Base-by-base conservation (phyloP, 2,113 vertebrate species). In the Mormyrus iriodes region DNA sequence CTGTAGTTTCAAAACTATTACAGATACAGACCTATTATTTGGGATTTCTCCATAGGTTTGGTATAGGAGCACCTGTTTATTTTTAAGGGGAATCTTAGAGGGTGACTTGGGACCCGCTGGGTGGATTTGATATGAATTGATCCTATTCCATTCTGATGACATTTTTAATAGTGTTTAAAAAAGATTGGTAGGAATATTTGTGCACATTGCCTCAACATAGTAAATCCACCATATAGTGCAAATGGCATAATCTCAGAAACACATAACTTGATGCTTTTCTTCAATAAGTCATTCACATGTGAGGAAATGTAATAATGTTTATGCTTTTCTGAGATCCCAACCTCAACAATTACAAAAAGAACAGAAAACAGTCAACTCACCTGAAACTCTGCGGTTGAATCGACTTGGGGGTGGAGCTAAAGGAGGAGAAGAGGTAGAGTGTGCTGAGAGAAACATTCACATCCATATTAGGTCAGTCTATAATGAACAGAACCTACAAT, bases 351-450 rank as follows among this genome's bases (percentile, higher is more conserved):
- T 88, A 90, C 88, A 90, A 85, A 91, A 89, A 91, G 61, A 55
- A 90, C 13, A 13, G 1, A 88, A 91, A 91, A 92, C 82, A 88
- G 35, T 19, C 9, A n/a, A 52, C 95, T 95, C 96, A 99, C 98
- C 98, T 96, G 98, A 99, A 92, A 98, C 97, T 97, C 98, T 97
- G 94, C 98, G 96, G 95, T 94, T 97, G 95, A 95, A 98, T 95
- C 97, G 95, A 93, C 95, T 97, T 91, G 97, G 96, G 93, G 96
- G 93, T 4, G 97, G 98, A 93, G 97, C 98, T 99, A 95, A 93
- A 93, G 92, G 82, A 91, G 65, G 1, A 93, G 48, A 91, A 65
- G 55, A 93, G 53, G 91, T 79, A 89, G 85, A 90, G 53, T 89
- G 39, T 91, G 39, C 65, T 86, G 8, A 84, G 35, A 10, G 42